Base-by-base conservation (phyloP, 2,888 invertebrate genomes). In the Drosophila nr. fundita region DNA sequence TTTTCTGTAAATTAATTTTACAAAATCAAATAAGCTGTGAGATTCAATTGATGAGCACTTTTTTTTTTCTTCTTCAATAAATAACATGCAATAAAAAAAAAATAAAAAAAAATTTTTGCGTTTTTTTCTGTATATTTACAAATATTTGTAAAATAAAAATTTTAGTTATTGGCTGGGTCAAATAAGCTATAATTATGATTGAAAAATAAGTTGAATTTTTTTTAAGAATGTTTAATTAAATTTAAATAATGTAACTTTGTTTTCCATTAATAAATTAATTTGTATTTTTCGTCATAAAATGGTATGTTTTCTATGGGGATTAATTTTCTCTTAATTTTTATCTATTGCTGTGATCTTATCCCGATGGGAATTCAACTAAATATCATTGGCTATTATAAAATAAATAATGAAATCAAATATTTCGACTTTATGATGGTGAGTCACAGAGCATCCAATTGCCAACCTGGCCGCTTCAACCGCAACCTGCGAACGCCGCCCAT, bases 391-490 rank as follows among this genome's bases (percentile, higher is more conserved):
- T 40, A 40, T 40, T n/a, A 10, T 0, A 4, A 40, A n/a, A 21
- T n/a, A 7, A 32, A n/a, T 32, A 21, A n/a, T 4, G 13, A 4
- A 6, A 42, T 42, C 0, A 42, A 42, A 42, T 42, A 21, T 13
- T 7, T 45, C 1, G 21, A 7, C 4, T 45, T 8, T 2, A n/a
- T 36, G 1, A 36, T 10, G 30, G 21, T 0, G 10, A 3, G 21
- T 4, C 2, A 34, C 24, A 69, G 71, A 15, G 68, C 61, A 61
- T 30, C 0, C 49, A 1, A 4, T 5, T 64, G 78, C 62, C 61
- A 40, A 55, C 48, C 36, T 61, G 50, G 54, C 66, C 66, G 36
- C 50, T 24, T n/a, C 27, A 58, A 65, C 72, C 53, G 53, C 59
- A 71, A 42, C 45, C 45, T 30, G 29, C 34, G 15, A 59, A 34